phyloP scores from a whole-genome alignment of 1,140 invertebrate genomes.

The Lordiphosa mommai region DNA sequence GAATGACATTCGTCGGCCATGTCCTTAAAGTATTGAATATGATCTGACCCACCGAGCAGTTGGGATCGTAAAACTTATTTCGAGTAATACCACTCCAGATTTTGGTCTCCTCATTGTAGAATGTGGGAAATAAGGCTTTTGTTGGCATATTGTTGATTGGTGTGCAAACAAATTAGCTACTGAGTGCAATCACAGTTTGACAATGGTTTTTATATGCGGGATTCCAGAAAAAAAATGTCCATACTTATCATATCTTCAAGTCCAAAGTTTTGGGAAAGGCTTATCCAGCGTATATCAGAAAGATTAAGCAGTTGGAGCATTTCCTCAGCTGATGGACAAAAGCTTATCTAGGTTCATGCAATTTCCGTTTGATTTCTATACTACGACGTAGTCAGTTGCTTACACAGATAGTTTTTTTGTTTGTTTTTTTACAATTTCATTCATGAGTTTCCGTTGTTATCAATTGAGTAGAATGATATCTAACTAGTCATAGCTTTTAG shows the following conservation, averaged over 20 bases:
- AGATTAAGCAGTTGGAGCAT: too few relatives aligned
- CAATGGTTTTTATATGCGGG: slow-evolving; percentile 41
- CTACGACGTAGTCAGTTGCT: too few relatives aligned
- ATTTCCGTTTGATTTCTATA: too few relatives aligned
- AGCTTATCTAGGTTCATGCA: too few relatives aligned
- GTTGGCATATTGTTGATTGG: slow-evolving; percentile 36
- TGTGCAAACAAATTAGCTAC: slow-evolving; percentile 17
- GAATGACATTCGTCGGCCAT: slow-evolving; percentile 39
- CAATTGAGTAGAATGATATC: too few relatives aligned
- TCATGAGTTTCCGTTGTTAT: too few relatives aligned
- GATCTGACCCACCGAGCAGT: slow-evolving; percentile 30
- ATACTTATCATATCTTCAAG: slow-evolving; percentile 13
- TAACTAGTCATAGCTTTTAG: too few relatives aligned
- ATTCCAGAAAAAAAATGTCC: neutral
- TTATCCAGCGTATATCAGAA: too few relatives aligned
- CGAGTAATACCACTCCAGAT: slow-evolving; percentile 45
- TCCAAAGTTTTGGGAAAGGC: neutral
- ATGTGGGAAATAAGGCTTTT: slow-evolving; percentile 44
- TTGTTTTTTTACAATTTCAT: too few relatives aligned
- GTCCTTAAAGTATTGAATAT: slow-evolving; percentile 17
- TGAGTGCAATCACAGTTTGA: slow-evolving; percentile 1
- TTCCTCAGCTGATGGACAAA: too few relatives aligned
- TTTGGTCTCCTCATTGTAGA: slow-evolving; percentile 40
- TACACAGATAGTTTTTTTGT: too few relatives aligned
- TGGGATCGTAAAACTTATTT: slow-evolving; percentile 14